These are phyloP conservation scores for Ladona fulva DNA, from an alignment of 1,140 invertebrate species.

Conservation along the genomic window DNA sequence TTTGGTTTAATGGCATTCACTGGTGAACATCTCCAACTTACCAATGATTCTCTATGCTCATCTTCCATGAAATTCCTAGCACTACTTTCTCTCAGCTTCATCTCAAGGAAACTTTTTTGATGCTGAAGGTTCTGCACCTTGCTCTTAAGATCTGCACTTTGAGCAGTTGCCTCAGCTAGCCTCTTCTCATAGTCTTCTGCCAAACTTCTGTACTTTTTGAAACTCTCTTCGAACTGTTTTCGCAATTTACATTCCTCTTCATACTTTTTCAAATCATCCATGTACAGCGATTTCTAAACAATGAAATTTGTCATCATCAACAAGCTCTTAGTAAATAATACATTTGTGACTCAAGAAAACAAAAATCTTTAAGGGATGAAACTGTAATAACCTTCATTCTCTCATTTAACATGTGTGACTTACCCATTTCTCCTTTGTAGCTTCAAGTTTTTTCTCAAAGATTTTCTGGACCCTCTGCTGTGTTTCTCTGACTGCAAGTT, in stretches of 20 bases:
- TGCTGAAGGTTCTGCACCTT: conserved; percentile 47
- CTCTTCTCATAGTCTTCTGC: conserved; percentile 44
- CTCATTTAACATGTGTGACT: conserved; percentile 13
- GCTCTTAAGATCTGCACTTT: conserved; percentile 46
- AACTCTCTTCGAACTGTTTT: conserved; percentile 36
- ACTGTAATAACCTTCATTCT: too few species aligned
- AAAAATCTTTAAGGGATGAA: too few species aligned
- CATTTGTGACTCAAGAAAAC: conserved; percentile 11
- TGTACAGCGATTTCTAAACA: conserved; percentile 34
- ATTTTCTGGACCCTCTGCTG: conserved; percentile 22
- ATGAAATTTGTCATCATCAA: conserved; percentile 19
- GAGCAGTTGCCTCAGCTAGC: conserved; percentile 42
- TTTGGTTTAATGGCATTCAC: too few species aligned
- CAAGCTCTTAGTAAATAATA: background rate
- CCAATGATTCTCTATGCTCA: too few species aligned
- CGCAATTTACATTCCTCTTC: conserved; percentile 41
- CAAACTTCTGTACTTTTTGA: conserved; percentile 38
- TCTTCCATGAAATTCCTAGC: background rate
- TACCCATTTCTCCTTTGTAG: conserved; percentile 38
- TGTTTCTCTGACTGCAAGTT: background rate
- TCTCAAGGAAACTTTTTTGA: conserved; percentile 45
- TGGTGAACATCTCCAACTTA: too few species aligned
- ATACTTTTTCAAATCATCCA: conserved; percentile 37
- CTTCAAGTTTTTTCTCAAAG: conserved; percentile 36
- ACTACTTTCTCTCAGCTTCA: background rate